A percentile compares a stretch with the other conserved stretches of the same genome.
These are phyloP conservation scores for Fopius arisanus DNA, from an alignment of 1,140 invertebrate genomes.

Conservation along the genomic window DNA sequence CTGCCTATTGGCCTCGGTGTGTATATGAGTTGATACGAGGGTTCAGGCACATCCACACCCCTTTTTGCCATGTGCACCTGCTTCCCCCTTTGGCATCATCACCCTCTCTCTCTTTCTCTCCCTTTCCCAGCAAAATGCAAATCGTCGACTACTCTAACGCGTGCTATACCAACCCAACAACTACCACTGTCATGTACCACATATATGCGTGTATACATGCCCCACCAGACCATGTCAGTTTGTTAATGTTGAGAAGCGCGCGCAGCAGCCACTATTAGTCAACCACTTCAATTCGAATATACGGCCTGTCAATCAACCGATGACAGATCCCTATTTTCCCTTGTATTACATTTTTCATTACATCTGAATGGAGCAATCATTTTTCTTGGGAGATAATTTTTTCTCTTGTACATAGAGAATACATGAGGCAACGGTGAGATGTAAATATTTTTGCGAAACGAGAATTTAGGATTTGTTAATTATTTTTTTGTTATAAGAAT, in stretches of 20 bases:
- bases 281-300: conserved; percentile 13
- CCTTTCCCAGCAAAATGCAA: conserved; percentile 8
- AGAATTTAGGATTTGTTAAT: too few relatives aligned
- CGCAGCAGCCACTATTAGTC: conserved; percentile 4
- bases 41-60: neutral
- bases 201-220: conserved; percentile 14
- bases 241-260: neutral
- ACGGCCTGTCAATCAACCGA: conserved; percentile 12
- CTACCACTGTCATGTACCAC: neutral
- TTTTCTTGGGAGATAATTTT: too few relatives aligned
- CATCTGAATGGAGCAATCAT: neutral
- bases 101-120: neutral
- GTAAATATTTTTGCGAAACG: too few relatives aligned
- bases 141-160: neutral
- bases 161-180: neutral
- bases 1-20: neutral
- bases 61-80: conserved; percentile 7
- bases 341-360: conserved; percentile 12
- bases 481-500: too few relatives aligned
- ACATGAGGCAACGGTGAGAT: too few relatives aligned
- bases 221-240: neutral
- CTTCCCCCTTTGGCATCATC: conserved; percentile 12
- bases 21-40: neutral
- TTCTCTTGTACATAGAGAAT: too few relatives aligned
- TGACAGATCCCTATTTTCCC: neutral